phyloP scores from a whole-genome alignment of 2,888 invertebrate genomes.

The Trichopria drosophilae region DNA sequence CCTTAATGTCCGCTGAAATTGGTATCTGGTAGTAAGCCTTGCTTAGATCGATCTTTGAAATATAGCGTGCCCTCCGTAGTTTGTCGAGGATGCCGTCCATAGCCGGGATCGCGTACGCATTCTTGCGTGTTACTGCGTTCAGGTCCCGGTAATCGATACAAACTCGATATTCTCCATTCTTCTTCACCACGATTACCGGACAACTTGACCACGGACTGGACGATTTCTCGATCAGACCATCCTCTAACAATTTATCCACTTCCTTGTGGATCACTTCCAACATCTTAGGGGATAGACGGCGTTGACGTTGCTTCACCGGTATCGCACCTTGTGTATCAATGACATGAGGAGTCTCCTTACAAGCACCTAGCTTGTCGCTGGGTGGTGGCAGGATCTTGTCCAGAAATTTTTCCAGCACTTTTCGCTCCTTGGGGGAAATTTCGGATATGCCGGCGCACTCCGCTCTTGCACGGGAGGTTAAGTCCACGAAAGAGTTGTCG shows the following conservation, averaged over 20 bases:
- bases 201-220: constrained; percentile 7
- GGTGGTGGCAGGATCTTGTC: too few relatives aligned
- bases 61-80: constrained; percentile 41
- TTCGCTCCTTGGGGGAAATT: too few relatives aligned
- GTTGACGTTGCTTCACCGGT: too few relatives aligned
- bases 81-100: constrained; percentile 42
- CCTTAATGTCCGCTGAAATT: constrained; percentile 29
- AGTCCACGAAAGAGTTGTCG: too few relatives aligned
- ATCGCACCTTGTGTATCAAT: too few relatives aligned
- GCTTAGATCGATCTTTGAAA: constrained; percentile 45
- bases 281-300: too few relatives aligned
- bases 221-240: constrained; percentile 12
- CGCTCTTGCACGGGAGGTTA: too few relatives aligned
- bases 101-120: constrained; percentile 45
- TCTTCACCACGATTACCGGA: constrained; percentile 12
- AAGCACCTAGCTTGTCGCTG: too few relatives aligned
- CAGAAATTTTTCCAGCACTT: too few relatives aligned
- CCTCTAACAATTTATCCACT: constrained; percentile 10
- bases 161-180: constrained; percentile 3
- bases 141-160: constrained; percentile 44
- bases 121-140: constrained; percentile 42
- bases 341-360: too few relatives aligned
- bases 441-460: too few relatives aligned
- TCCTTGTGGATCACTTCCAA: too few relatives aligned
- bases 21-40: constrained; percentile 44